A percentile compares a stretch with the other conserved stretches of the same genome.
These are phyloP conservation scores for Muricea muricata DNA, from an alignment of 92 coral and sea anemone species.

Conservation along the genomic window DNA sequence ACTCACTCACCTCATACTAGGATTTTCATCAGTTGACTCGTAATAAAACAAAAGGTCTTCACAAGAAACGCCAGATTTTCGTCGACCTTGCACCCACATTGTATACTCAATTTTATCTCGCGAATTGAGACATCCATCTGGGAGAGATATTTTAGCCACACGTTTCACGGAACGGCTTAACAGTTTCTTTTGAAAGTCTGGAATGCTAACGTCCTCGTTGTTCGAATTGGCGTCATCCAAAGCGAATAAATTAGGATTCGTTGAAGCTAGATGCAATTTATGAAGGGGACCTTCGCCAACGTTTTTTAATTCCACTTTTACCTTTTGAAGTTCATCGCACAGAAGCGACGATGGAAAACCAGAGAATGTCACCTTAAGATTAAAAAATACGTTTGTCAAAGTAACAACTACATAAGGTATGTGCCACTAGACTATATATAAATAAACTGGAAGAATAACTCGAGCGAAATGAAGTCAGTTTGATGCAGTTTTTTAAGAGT, in stretches of 20 bases:
- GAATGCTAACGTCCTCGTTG: conserved; percentile 9
- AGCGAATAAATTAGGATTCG: conserved; percentile 80
- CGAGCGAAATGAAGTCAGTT: no score
- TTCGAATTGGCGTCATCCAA: conserved; percentile 61
- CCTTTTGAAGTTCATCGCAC: conserved; percentile 77
- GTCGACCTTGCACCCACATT: conserved; percentile 91
- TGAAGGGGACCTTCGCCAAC: conserved; percentile 78
- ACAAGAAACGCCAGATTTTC: conserved; percentile 55
- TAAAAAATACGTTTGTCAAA: not conserved
- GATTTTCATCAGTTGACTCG: conserved; percentile 69
- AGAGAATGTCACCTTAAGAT: conserved; percentile 73
- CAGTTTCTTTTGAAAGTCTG: conserved; percentile 42
- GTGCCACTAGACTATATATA: no score
- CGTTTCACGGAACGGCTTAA: conserved; percentile 37
- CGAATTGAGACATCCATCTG: conserved; percentile 73
- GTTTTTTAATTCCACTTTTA: conserved; percentile 80
- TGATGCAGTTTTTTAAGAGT: no score
- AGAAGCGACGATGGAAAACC: conserved; percentile 71
- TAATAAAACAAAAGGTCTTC: conserved; percentile 86
- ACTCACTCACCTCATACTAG: conserved; percentile 81
- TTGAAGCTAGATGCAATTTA: conserved; percentile 75
- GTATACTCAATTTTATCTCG: conserved; percentile 76
- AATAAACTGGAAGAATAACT: no score
- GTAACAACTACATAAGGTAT: not conserved
- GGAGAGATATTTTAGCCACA: conserved; percentile 78